A percentile compares a stretch with the other conserved stretches of the same genome.
Evolutionary conservation across 2,888 invertebrate species (phyloP).

Genomic region (Agriopis leucophaearia): DNA sequence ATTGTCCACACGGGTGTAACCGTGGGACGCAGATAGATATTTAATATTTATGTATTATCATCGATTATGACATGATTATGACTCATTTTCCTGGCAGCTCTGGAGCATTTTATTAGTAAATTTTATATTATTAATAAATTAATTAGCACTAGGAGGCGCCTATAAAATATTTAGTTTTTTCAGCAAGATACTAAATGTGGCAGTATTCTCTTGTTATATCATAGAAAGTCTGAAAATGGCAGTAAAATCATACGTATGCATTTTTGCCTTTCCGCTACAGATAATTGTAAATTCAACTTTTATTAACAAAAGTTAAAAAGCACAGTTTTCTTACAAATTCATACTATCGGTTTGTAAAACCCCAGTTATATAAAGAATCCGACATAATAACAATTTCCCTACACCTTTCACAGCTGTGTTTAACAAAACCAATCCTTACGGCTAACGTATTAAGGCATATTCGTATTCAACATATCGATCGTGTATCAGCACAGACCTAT

Average conservation of each 20-base stretch:
- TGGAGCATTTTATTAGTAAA: slow-evolving; percentile 6
- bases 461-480: slow-evolving; percentile 48
- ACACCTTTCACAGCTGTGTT: slow-evolving; percentile 9
- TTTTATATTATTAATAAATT: slow-evolving; percentile 2
- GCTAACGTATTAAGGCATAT: slow-evolving; percentile 36
- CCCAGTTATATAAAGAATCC: background rate
- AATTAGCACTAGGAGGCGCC: background rate
- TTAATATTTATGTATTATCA: background rate
- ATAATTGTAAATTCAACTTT: background rate
- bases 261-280: background rate
- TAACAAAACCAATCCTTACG: slow-evolving; percentile 21
- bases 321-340: slow-evolving; percentile 4
- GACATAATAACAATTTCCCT: slow-evolving; percentile 9
- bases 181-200: background rate
- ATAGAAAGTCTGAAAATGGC: no score
- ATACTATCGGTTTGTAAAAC: slow-evolving; percentile 4
- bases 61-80: background rate
- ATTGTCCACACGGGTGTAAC: no score
- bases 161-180: background rate
- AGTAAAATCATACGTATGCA: no score
- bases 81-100: background rate
- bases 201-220: no score
- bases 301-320: background rate
- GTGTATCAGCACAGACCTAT: no score
- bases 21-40: background rate